phyloP scores from a whole-genome alignment of 2,113 vertebrate species.

The Odontesthes bonariensis region DNA sequence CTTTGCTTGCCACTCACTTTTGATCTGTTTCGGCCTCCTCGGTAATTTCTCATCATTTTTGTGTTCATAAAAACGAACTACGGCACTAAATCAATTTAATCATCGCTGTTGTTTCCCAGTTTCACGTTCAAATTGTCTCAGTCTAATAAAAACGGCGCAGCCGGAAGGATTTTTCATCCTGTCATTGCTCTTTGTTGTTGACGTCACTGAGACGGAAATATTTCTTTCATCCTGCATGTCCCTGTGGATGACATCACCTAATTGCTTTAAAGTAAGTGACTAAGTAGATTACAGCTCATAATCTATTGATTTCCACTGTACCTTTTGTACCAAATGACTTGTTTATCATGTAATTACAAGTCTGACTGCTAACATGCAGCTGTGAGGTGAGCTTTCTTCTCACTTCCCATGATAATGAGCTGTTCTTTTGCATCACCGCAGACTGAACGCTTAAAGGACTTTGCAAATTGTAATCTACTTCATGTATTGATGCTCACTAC shows the following conservation, averaged over 20 bases:
- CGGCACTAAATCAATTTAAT: conserved; percentile 63
- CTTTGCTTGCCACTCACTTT: conserved; percentile 28
- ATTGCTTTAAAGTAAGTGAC: conserved; percentile 62
- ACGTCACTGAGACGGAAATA: conserved; percentile 45
- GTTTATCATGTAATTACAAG: conserved; percentile 46
- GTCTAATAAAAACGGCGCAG: conserved; percentile 52
- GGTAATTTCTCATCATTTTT: conserved; percentile 50
- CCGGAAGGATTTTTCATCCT: conserved; percentile 54
- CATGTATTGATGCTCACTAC: not conserved
- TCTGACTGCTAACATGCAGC: not conserved
- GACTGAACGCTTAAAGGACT: not conserved
- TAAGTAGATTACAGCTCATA: conserved; percentile 52
- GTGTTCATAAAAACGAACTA: conserved; percentile 59
- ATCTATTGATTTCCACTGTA: conserved; percentile 62
- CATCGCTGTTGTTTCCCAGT: conserved; percentile 51
- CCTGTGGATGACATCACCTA: conserved; percentile 60
- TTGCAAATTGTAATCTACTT: not conserved
- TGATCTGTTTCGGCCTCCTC: conserved; percentile 21
- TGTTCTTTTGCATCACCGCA: not conserved
- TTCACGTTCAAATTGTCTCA: conserved; percentile 51
- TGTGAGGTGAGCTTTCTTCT: conserved; percentile 6
- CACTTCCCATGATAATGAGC: conserved; percentile 2
- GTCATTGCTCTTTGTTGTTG: conserved; percentile 34
- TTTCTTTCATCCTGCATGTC: conserved; percentile 29
- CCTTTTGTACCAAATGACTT: conserved; percentile 46